Evolutionary conservation across 2,113 vertebrate genomes (phyloP).

Genomic region (Labrus mixtus): DNA sequence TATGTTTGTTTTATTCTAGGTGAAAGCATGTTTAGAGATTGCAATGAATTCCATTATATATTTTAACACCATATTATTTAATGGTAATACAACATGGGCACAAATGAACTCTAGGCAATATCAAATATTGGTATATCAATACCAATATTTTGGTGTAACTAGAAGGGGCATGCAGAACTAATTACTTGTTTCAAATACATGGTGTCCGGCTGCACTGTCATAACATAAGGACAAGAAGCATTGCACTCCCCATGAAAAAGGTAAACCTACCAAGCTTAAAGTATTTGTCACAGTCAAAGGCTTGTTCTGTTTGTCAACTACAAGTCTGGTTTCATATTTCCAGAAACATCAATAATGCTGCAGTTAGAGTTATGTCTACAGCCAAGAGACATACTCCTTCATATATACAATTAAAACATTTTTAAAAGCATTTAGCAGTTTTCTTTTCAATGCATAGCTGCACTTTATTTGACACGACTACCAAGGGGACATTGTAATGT

Average conservation of each 20-base stretch:
- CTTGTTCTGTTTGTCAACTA: background rate
- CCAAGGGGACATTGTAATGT: too few species aligned
- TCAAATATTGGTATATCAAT: background rate
- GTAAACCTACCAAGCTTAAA: constrained; percentile 5
- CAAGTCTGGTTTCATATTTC: background rate
- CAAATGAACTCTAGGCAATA: constrained; percentile 45
- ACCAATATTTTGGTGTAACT: constrained; percentile 5
- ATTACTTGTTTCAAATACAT: background rate
- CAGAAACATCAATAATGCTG: background rate
- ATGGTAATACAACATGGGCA: constrained; percentile 7
- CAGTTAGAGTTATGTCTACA: too few species aligned
- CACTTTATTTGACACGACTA: background rate
- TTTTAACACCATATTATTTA: background rate
- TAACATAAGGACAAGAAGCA: constrained; percentile 1
- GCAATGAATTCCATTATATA: background rate
- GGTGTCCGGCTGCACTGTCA: background rate
- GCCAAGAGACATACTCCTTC: background rate
- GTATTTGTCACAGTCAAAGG: constrained; percentile 5
- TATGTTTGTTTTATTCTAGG: background rate
- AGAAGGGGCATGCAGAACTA: constrained; percentile 23
- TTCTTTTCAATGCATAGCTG: too few species aligned
- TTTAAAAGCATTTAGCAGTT: too few species aligned
- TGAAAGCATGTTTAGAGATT: background rate
- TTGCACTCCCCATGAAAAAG: constrained; percentile 8
- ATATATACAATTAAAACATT: too few species aligned